Base-by-base conservation (phyloP, 1,140 invertebrate species). In the Drosophila quadrilineata region DNA sequence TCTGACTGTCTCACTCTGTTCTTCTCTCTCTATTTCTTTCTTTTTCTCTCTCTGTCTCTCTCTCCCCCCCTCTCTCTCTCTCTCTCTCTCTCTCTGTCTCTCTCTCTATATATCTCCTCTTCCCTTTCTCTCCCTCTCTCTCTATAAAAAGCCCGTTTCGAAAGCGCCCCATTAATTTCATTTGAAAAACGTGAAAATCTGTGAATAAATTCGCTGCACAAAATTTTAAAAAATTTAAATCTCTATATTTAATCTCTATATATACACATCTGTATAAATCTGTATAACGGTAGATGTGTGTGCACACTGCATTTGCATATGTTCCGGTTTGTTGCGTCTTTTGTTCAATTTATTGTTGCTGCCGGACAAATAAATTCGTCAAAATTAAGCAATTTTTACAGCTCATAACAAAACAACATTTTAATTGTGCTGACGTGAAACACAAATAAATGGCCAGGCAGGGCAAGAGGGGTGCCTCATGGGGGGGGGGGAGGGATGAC, bases 301-400 rank as follows among this genome's bases (percentile, higher is more conserved):
- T 26, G 50, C 41, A 36, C 36, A 54, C 43, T 54, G 22, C 36
- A 54, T 54, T 54, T 54, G 50, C 52, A 43, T 41, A 43, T 43
- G 52, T 54, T 54, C 38, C 38, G 52, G 14, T 28, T 57, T 57
- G 53, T 57, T 57, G 40, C 19, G 22, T 6, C 40, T 57, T 43
- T 38, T 35, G 29, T 31, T 53, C 6, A 10, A 31, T 29, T 46
- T 48, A 12, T 57, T 35, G 43, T 75, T 75, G 66, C 21, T 59
- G 57, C 68, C 63, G 29, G 41, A 33, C 53, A 63, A 64, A 84
- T 77, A 67, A 84, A 84, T 84, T 84, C 74, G 68, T 84, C 77
- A 84, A 74, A 85, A 74, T 84, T 71, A 60, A 77, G 60, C 71
- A 71, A 85, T 74, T n/a, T 85, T 77, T 85, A 84, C 79, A 84